Conservation (phyloP, 2,797 vertebrate genomes). For the Etheostoma nigrum region DNA sequence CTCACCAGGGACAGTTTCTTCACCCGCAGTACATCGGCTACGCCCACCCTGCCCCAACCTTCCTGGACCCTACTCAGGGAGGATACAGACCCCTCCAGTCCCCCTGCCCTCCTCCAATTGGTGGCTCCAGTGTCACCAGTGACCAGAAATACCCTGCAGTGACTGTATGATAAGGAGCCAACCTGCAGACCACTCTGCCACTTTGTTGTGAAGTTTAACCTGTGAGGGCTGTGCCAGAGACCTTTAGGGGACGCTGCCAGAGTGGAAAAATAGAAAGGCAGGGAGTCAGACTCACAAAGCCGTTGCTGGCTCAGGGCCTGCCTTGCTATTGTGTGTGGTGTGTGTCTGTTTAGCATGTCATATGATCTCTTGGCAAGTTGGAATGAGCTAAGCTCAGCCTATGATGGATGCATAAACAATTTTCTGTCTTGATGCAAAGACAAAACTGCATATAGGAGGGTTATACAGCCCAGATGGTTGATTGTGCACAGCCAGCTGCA, state of each 20-base stretch:
- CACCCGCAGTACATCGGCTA: slow-evolving; percentile 97
- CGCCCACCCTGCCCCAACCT: slow-evolving; percentile 87
- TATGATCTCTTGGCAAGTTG: slow-evolving; percentile 52
- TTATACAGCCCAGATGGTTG: slow-evolving; percentile 53
- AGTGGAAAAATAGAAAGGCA: slow-evolving; percentile 38
- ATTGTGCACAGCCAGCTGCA: slow-evolving; percentile 48
- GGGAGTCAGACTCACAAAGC: slow-evolving; percentile 70
- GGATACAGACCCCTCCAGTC: slow-evolving; percentile 94
- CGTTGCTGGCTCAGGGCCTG: slow-evolving; percentile 57
- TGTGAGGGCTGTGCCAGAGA: slow-evolving; percentile 57
- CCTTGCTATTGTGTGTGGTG: slow-evolving; percentile 64
- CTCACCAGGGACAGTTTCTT: slow-evolving; percentile 95
- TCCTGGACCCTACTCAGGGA: slow-evolving; percentile 89
- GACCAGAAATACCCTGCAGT: slow-evolving; percentile 96
- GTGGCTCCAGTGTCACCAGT: slow-evolving; percentile 80
- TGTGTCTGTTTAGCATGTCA: slow-evolving; percentile 67
- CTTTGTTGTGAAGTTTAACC: slow-evolving; percentile 62
- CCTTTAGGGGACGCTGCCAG: slow-evolving; percentile 44
- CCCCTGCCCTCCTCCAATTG: slow-evolving; percentile 88
- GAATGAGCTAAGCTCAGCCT: slow-evolving; percentile 62
- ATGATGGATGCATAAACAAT: slow-evolving; percentile 52
- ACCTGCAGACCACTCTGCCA: slow-evolving; percentile 54
- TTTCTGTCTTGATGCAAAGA: slow-evolving; percentile 52
- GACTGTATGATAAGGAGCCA: slow-evolving; percentile 89
- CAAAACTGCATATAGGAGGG: slow-evolving; percentile 42